Conservation (phyloP, 2,113 vertebrate species). For the Bucco capensis region DNA sequence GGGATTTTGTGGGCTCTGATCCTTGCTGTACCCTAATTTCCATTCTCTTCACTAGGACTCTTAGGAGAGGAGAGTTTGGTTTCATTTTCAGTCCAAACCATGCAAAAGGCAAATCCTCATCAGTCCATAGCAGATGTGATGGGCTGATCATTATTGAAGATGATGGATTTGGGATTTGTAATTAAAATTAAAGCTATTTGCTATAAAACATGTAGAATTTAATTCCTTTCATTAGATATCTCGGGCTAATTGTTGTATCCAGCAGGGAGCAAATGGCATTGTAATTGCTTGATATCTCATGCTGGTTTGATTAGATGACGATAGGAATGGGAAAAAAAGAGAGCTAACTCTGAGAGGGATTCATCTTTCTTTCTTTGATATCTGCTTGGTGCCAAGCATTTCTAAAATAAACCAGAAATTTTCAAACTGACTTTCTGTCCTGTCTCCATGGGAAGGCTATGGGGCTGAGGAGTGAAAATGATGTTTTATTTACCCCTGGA, state of each 20-base stretch:
- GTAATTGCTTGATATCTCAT: conserved; percentile 70
- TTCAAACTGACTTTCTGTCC: neutral
- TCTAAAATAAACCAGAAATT: neutral
- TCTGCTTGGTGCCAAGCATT: neutral
- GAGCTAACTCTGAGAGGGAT: neutral
- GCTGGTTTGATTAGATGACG: conserved; percentile 58
- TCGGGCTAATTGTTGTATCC: conserved; percentile 69
- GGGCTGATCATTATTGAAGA: conserved; percentile 34
- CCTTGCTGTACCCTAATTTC: neutral
- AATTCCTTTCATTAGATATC: conserved; percentile 71
- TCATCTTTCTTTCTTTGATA: conserved; percentile 3
- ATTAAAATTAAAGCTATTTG: conserved; percentile 72
- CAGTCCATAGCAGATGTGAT: conserved; percentile 24
- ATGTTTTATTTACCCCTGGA: neutral
- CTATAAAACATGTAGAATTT: conserved; percentile 58
- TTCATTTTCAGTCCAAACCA: neutral
- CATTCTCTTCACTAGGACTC: neutral
- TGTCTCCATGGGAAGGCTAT: neutral
- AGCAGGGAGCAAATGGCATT: conserved; percentile 66
- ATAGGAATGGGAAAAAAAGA: conserved; percentile 38
- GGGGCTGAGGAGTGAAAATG: neutral
- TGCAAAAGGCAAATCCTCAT: conserved; percentile 9
- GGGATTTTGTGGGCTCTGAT: neutral
- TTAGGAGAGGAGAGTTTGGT: neutral
- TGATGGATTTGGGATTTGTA: conserved; percentile 67